Base-by-base conservation (phyloP, 2,888 invertebrate genomes). In the Abrostola triplasia region DNA sequence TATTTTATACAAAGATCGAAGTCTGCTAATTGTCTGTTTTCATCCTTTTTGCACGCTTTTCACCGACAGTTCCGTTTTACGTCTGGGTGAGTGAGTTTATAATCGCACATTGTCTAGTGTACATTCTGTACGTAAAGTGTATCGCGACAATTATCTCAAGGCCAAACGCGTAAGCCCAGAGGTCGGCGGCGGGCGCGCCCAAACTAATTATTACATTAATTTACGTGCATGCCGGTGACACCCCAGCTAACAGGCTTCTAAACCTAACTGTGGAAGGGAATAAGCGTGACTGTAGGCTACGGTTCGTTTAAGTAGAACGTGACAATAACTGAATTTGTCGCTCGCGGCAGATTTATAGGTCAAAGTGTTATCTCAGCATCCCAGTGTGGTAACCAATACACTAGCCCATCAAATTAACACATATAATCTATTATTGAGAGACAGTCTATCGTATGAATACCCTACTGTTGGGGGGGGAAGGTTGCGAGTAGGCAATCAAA, bases 131-230 rank as follows among this genome's bases (percentile, higher is more conserved):
- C 40, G 1, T 6, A 7, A 8, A 24, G 36, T 47, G 44, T 50
- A 55, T 37, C 37, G 64, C 52, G 49, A 59, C 49, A 53, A 51
- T 53, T 54, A 67, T 40, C 12, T 35, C 64, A 68, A 77, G 80
- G 80, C 42, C 73, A 57, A 10, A 58, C 37, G 51, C 55, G 49
- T 72, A 42, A 59, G 41, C 59, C 11, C 55, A 47, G 56, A 67
- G 79, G 67, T 77, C 71, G 36, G 12, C 59, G 48, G 70, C 73
- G 59, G 48, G 70, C 73, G 59, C 69, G 58, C 74, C 70, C 69
- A 49, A 54, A 61, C 59, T 72, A 79, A 77, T 73, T 74, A 80
- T 51, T 55, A 40, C 24, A 41, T 47, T 66, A 59, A 74, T 69
- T 67, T 62, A 63, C 44, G 40, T 44, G 36, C 40, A 59, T 52